Base-by-base conservation (phyloP, 2,888 invertebrate genomes). In the Pseudolycoriella hygida region DNA sequence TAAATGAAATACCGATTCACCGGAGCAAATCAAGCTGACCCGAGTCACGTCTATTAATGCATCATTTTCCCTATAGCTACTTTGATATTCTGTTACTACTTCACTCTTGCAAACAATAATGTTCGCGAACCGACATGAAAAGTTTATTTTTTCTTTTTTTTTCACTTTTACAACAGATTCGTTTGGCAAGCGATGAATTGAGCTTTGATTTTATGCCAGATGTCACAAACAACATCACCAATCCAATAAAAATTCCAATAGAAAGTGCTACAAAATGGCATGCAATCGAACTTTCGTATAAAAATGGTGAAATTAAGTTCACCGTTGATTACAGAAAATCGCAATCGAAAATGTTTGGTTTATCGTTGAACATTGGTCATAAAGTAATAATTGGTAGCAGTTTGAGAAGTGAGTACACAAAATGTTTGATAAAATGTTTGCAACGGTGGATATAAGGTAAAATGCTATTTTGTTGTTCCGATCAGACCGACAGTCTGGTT, bases 251-350 rank as follows among this genome's bases (percentile, higher is more conserved):
- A n/a, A 82, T 87, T 3, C 86, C 85, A 63, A 85, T 84, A 59
- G 83, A 82, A 52, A 74, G 74, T 8, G 75, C 77, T 57, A 81
- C 77, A 49, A 77, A 80, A 46, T 89, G 88, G 88, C 88, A 88
- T 60, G 78, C 78, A 31, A 76, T 87, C 12, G 83, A 84, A 53
- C 62, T 88, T 47, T 78, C 79, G 56, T 88, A 87, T 56, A 73
- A 73, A 37, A 75, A 76, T 52, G 83, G 80, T 20, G 75, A 80
- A 55, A 73, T 87, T 18, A 77, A 73, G 51, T 68, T 89, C 40
- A 75, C 76, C 0, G 82, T 87, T 0, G 87, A 88, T 60, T 73
- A 78, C 60, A 74, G 77, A 48, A 76, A 80, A 53, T 82, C 80
- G 54, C 76, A 79, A 49, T 77, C 74, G 44, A 70, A 79, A 63